Evolutionary conservation across 2,797 vertebrate genomes (phyloP).

Genomic region (Etheostoma perlongum): DNA sequence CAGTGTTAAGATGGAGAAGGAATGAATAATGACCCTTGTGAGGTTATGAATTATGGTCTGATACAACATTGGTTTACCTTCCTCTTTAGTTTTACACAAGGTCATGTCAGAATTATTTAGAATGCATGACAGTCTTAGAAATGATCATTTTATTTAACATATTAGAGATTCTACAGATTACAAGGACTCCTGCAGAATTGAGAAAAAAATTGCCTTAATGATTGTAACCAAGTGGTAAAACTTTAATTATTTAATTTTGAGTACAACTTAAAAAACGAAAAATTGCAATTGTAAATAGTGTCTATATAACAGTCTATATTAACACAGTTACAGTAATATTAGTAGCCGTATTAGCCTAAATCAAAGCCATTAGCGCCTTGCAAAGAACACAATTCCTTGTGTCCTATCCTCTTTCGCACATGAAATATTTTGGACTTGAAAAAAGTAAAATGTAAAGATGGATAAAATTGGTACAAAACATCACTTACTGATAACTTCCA

Average conservation of each 20-base stretch:
- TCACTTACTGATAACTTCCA: background rate
- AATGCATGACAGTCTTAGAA: constrained; percentile 22
- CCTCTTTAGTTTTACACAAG: constrained; percentile 69
- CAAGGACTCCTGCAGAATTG: background rate
- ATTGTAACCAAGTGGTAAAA: background rate
- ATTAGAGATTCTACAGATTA: background rate
- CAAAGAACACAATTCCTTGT: background rate
- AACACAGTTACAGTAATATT: background rate
- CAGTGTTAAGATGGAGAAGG: constrained; percentile 44
- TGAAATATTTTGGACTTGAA: background rate
- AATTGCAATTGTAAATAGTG: too few species aligned
- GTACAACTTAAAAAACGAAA: background rate
- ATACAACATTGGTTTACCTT: constrained; percentile 65
- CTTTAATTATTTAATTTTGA: background rate
- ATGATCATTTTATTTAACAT: background rate
- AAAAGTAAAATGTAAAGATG: background rate
- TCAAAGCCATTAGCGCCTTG: background rate
- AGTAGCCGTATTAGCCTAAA: background rate
- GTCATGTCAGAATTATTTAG: constrained; percentile 45
- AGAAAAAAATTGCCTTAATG: background rate
- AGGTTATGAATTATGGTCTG: constrained; percentile 60
- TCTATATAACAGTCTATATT: background rate
- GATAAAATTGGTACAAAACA: background rate
- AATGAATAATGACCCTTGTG: constrained; percentile 58
- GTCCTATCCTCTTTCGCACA: background rate